Conservation (phyloP, 2,888 invertebrate species). For the Koerneria pararmatus region DNA sequence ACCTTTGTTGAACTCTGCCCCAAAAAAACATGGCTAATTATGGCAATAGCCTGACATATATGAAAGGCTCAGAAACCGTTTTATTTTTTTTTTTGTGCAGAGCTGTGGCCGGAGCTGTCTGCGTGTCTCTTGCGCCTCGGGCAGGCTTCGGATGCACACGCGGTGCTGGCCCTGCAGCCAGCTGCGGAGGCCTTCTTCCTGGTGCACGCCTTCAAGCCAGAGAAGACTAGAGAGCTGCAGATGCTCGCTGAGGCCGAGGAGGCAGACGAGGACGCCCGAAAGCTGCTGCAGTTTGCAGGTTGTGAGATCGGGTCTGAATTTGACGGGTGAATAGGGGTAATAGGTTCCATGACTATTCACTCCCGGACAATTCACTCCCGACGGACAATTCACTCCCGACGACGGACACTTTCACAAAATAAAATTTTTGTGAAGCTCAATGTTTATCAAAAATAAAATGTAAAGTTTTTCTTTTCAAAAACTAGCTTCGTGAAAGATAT, state of each 20-base stretch:
- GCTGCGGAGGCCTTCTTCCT: slow-evolving; percentile 86
- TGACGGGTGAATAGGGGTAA: no score
- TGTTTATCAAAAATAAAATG: no score
- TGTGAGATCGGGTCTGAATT: no score
- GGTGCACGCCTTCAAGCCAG: slow-evolving; percentile 70
- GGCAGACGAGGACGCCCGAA: slow-evolving; percentile 71
- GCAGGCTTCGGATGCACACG: slow-evolving; percentile 80
- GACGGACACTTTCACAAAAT: no score
- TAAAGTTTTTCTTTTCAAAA: no score
- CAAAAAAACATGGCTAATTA: not conserved
- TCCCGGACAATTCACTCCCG: no score
- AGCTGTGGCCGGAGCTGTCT: slow-evolving; percentile 75
- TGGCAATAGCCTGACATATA: slow-evolving; percentile 8
- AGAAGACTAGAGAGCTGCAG: slow-evolving; percentile 22
- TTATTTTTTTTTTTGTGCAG: slow-evolving; percentile 17
- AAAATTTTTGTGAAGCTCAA: no score
- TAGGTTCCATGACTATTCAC: no score
- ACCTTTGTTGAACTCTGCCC: no score
- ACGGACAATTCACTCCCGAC: no score
- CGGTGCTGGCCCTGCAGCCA: slow-evolving; percentile 79
- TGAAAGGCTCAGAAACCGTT: not conserved
- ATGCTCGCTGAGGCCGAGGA: slow-evolving; percentile 29
- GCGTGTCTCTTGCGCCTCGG: slow-evolving; percentile 76
- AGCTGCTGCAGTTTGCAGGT: slow-evolving; percentile 78
- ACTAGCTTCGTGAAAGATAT: no score